Conservation (phyloP, 2,888 invertebrate species). For the Cylindroiulus punctatus region DNA sequence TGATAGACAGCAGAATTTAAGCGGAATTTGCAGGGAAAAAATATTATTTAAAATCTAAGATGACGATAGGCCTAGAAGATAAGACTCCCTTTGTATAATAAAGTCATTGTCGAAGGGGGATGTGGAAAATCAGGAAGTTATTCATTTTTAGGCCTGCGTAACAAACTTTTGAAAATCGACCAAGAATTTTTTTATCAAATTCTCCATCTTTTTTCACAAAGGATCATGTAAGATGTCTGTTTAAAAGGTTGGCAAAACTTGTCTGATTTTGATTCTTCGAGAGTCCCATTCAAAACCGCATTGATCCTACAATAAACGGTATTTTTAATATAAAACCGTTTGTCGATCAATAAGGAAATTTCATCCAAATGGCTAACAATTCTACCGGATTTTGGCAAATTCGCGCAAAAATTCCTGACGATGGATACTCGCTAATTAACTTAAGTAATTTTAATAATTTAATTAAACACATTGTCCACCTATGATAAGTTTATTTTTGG, state of each 20-base stretch:
- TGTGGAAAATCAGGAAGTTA: slow-evolving; percentile 8
- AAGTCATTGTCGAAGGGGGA: neutral
- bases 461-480: too few relatives aligned
- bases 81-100: neutral
- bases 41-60: slow-evolving; percentile 42
- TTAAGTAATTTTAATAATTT: too few relatives aligned
- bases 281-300: neutral
- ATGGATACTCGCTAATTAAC: too few relatives aligned
- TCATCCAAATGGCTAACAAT: too few relatives aligned
- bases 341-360: neutral
- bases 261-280: neutral
- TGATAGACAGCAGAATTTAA: slow-evolving; percentile 23
- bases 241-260: neutral
- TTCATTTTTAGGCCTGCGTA: slow-evolving; percentile 22
- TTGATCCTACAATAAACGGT: neutral
- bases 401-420: too few relatives aligned
- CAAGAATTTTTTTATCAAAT: slow-evolving; percentile 37
- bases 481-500: too few relatives aligned
- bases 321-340: neutral
- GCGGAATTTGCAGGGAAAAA: neutral
- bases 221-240: neutral
- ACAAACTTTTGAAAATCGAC: slow-evolving; percentile 29
- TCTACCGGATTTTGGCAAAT: too few relatives aligned
- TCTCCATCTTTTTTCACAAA: slow-evolving; percentile 6
- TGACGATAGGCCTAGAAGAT: neutral